phyloP scores from a whole-genome alignment of 2,797 vertebrate species.

The Helicolenus hilgendorfi region DNA sequence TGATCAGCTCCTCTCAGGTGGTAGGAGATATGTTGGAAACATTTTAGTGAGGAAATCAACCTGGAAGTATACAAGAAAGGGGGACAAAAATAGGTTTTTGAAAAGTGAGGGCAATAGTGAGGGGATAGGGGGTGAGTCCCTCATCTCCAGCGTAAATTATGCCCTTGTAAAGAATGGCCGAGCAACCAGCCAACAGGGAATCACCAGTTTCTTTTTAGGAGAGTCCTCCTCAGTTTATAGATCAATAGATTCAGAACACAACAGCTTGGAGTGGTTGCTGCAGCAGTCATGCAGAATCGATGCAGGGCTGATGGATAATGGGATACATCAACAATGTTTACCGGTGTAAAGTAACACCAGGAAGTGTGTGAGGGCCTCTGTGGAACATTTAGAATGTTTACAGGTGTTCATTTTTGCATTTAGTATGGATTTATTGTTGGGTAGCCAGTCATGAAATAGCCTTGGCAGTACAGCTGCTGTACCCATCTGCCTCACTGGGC shows the following conservation, averaged over 20 bases:
- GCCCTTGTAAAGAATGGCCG: background rate
- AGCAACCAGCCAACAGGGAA: background rate
- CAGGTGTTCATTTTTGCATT: conserved; percentile 69
- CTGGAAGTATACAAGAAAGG: background rate
- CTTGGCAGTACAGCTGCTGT: conserved; percentile 68
- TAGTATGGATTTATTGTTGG: conserved; percentile 72
- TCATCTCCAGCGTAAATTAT: background rate
- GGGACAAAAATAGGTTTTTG: background rate
- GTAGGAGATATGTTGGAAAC: background rate
- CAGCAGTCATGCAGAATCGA: conserved; percentile 22
- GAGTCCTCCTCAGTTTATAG: background rate
- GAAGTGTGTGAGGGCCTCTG: conserved; percentile 27
- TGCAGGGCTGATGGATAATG: conserved; percentile 35
- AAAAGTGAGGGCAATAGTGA: background rate
- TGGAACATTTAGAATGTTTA: conserved; percentile 46
- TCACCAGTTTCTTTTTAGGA: background rate
- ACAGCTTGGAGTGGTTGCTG: conserved; percentile 8
- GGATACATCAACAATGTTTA: conserved; percentile 43
- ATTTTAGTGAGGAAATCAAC: background rate
- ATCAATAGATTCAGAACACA: conserved; percentile 14
- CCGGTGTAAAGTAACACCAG: conserved; percentile 22
- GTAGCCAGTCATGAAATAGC: conserved; percentile 81
- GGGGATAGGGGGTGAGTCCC: no score
- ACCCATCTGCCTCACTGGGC: conserved; percentile 71
- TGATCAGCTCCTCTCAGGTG: background rate